phyloP scores from a whole-genome alignment of 92 coral and sea anemone genomes.

The Parazoanthus darwini region DNA sequence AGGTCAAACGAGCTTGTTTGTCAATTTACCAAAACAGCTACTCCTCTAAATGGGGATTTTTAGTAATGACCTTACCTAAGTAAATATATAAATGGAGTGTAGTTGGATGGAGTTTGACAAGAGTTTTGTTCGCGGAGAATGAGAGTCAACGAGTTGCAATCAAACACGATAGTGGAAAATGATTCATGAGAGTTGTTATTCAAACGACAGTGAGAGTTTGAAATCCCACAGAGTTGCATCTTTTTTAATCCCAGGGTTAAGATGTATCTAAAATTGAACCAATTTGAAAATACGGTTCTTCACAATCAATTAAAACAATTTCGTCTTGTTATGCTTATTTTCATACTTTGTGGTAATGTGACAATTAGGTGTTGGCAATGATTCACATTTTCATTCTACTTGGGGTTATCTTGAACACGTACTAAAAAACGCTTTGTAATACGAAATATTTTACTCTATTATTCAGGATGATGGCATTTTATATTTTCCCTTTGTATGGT shows the following conservation, averaged over 20 bases:
- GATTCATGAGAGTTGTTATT: not conserved
- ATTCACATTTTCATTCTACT: not conserved
- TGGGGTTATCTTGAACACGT: not conserved
- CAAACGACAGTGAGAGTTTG: not conserved
- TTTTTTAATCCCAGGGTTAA: not conserved
- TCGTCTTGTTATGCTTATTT: too few species aligned
- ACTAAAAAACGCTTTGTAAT: not conserved
- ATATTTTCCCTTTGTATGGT: not conserved
- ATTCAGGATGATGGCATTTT: not conserved
- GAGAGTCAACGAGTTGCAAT: not conserved
- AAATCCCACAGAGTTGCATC: too few species aligned
- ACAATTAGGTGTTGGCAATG: not conserved
- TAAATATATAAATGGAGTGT: too few species aligned
- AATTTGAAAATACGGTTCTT: not conserved
- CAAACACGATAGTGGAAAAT: not conserved
- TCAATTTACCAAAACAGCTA: too few species aligned
- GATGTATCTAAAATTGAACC: not conserved
- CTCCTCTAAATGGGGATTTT: too few species aligned
- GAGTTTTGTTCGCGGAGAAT: not conserved
- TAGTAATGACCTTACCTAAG: too few species aligned
- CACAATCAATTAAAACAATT: not conserved
- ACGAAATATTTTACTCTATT: not conserved
- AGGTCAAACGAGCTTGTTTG: too few species aligned
- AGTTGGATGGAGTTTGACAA: not conserved
- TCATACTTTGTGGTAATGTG: not conserved